phyloP scores from a whole-genome alignment of 2,888 invertebrate species.

The Drosophila meridionalis region DNA sequence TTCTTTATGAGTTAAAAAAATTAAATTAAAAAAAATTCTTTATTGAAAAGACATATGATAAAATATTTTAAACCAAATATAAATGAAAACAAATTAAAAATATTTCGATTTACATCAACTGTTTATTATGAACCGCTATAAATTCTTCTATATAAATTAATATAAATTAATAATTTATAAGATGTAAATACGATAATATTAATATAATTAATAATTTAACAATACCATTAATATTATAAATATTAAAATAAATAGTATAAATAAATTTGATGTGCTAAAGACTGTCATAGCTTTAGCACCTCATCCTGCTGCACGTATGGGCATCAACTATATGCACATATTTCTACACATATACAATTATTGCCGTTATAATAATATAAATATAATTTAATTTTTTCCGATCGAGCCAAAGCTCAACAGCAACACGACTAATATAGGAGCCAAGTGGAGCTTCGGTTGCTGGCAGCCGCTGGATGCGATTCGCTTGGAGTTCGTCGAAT shows the following conservation, averaged over 20 bases:
- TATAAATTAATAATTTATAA: background rate
- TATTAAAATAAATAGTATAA: background rate
- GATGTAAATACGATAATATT: background rate
- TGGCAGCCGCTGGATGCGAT: background rate
- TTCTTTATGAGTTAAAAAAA: conserved; percentile 50
- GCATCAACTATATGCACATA: background rate
- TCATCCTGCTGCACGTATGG: background rate
- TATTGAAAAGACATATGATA: background rate
- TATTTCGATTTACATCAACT: background rate
- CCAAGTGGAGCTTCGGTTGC: background rate
- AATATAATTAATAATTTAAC: background rate
- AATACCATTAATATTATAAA: background rate
- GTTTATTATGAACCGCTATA: background rate
- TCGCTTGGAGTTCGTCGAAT: background rate
- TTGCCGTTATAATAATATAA: background rate
- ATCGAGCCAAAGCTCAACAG: background rate
- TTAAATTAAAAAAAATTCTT: background rate
- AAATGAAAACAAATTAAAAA: background rate
- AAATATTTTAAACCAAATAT: background rate
- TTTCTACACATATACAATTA: background rate
- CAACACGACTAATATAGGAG: background rate
- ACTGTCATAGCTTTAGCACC: background rate
- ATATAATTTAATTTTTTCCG: background rate
- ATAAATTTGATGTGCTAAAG: background rate
- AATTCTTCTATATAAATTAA: background rate